Evolutionary conservation across 2,113 vertebrate genomes (phyloP), one percentile per base, ranked within the genome.

Genomic region (Reinhardtius hippoglossoides): DNA sequence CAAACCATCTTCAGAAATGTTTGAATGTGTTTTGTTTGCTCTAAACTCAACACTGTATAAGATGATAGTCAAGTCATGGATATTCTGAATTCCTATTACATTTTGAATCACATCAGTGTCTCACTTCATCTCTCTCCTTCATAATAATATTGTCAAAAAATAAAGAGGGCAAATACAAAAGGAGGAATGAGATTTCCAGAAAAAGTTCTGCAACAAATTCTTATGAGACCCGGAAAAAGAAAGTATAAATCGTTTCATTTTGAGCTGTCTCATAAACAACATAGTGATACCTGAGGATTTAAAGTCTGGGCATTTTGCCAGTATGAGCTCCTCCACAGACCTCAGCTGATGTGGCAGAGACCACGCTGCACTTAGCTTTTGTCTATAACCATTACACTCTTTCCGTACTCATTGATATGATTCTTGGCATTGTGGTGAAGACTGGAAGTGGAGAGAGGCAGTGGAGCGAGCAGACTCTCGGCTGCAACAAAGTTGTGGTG

Each of bases 301-400:
- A 74, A 71, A 12, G 66, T 81, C 82, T 82, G 87, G 88, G 89
- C 85, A 57, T 27, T 0, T n/a, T 55, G 85, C 90, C 90, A 92
- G 76, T 3, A 24, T 63, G 46, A 24, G 24, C 24, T 24, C 24
- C 24, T 59, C 50, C 44, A 52, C 58, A 65, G 67, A 82, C 63
- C 66, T 76, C 12, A 66, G 78, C 63, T 78, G 70, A 84, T 66
- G 71, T 63, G 26, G 40, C 54, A 50, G 71, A 81, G 52, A 76
- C 12, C 52, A 66, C 35, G 48, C 76, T 64, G 71, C 59, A 52
- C 57, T 42, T 14, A 21, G 50, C 60, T n/a, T 44, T 16, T 23
- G 61, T 40, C 27, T 31, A 5, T 31, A 31, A 31, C 6, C 27
- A 31, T 31, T 31, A 31, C 27, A 31, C 5, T 31, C 27, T 31